Base-by-base conservation (phyloP, 2,888 invertebrate genomes). In the Chymomyza fuscimana region DNA sequence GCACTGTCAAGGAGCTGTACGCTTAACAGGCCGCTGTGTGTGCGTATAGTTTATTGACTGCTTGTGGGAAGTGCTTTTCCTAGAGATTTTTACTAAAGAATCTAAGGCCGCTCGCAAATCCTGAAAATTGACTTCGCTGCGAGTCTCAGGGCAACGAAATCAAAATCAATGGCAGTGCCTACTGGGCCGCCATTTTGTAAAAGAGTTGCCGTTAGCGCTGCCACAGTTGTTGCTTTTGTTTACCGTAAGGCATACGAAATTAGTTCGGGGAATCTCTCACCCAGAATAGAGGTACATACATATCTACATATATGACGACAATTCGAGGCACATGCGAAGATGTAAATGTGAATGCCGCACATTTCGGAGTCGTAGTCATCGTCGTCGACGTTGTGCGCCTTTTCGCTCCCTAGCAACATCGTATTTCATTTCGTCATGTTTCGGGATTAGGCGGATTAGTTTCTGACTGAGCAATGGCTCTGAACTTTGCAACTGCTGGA, bases 381-480 rank as follows among this genome's bases (percentile, higher is more conserved):
- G 7, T 46, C 40, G 40, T 46, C 40, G 40, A 4, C 40, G 40
- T 46, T 46, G 40, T 67, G 67, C 70, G 59, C 65, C 65, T 69
- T 69, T 66, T 69, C 71, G 74, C 71, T 78, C 82, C 81, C 82
- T 82, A 80, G 84, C 86, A 84, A 82, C 84, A 81, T 89, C 88
- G 89, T 89, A 90, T 89, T 90, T 90, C 89, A 90, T 90, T 90
- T 89, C 90, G 89, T 90, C 90, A 90, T 90, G 90, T 90, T 89
- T 81, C 81, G 83, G 89, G 90, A 90, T 90, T 90, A 90, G 78
- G 81, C 76, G 89, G 90, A 90, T 90, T 90, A 90, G 88, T 80
- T 71, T 81, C 83, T 82, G 88, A 85, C 86, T 84, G 88, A 82
- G 87, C 80, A 85, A 79, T 84, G 82, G 83, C 85, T 84, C 85